Evolutionary conservation across 2,113 vertebrate genomes (phyloP), one percentile per base, ranked within the genome.

Genomic region (Clarias gariepinus): DNA sequence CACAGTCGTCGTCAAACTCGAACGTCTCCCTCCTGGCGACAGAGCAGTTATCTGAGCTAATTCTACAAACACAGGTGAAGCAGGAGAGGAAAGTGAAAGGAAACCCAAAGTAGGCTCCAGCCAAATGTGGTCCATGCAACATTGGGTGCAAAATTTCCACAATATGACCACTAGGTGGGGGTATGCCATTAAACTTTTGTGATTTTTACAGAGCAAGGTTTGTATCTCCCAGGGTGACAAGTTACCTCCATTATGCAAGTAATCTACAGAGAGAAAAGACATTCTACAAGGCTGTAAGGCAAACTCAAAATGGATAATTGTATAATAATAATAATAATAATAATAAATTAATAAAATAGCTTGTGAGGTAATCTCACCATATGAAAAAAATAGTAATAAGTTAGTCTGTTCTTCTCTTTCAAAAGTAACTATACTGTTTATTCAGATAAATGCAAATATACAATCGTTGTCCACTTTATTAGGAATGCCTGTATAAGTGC

Each of bases 1-100:
- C 98, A 23, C 97, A 99, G 94, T 99, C 98, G 0, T 99, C 98
- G 53, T 96, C 95, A 23, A 99, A 97, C 80, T 99, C 98, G 0
- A 98, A 99, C 0, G 97, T 98, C 91, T 99, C 98, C 0, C 97
- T 95, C 91, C 98, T 99, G 87, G 64, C 6, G 90, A 93, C 93
- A 94, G 88, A 95, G 90, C 86, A 89, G 90, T 92, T 91, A 93
- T 94, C 91, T 94, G 93, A 95, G 60, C 91, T 92, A 92, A 90
- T 90, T 94, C 94, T 95, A 92, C 9, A 61, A 4, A 16, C 33
- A 76, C 78, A 86, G 47, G 68, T 74, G 47, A 76, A 66, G 66
- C 12, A 4, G 60, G 64, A 69, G 85, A 79, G 79, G 76, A 76
- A 83, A 85, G 88, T 84, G 89, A 89, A 88, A 61, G 73, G 88